Evolutionary conservation across 92 coral and sea anemone genomes (phyloP).

Genomic region (Epizoanthus illoricatus): DNA sequence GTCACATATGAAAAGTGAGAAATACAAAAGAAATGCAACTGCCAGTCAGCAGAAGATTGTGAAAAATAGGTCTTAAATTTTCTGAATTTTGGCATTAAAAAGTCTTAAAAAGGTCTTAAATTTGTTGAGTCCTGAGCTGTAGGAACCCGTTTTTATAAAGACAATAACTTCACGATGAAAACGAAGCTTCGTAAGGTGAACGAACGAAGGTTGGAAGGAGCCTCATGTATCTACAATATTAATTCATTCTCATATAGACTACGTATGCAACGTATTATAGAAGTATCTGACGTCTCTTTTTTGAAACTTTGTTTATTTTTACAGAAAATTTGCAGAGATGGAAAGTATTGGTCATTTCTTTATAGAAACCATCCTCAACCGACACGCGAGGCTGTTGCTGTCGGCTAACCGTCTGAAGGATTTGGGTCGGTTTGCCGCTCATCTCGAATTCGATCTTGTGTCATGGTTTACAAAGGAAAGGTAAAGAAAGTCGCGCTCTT

Average conservation of each 20-base stretch:
- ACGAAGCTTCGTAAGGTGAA: too few relatives aligned
- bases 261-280: too few relatives aligned
- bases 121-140: too few relatives aligned
- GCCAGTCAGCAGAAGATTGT: background rate
- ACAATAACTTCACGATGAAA: too few relatives aligned
- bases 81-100: too few relatives aligned
- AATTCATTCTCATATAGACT: too few relatives aligned
- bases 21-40: background rate
- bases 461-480: constrained; percentile 95
- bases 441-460: constrained; percentile 80
- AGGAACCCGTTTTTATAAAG: too few relatives aligned
- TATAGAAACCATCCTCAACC: constrained; percentile 90
- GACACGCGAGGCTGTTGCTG: constrained; percentile 85
- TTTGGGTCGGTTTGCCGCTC: constrained; percentile 90
- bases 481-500: constrained; percentile 34
- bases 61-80: too few relatives aligned
- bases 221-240: too few relatives aligned
- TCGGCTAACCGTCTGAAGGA: constrained; percentile 87
- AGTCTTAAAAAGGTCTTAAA: too few relatives aligned
- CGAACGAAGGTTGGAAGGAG: too few relatives aligned
- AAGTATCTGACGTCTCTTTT: background rate
- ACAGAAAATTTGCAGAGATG: constrained; percentile 51
- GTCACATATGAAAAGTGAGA: background rate
- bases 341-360: constrained; percentile 87
- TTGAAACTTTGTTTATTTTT: background rate